Evolutionary conservation across 2,888 invertebrate genomes (phyloP), one percentile per base, ranked within the genome.

Genomic region (Andrena praecox): DNA sequence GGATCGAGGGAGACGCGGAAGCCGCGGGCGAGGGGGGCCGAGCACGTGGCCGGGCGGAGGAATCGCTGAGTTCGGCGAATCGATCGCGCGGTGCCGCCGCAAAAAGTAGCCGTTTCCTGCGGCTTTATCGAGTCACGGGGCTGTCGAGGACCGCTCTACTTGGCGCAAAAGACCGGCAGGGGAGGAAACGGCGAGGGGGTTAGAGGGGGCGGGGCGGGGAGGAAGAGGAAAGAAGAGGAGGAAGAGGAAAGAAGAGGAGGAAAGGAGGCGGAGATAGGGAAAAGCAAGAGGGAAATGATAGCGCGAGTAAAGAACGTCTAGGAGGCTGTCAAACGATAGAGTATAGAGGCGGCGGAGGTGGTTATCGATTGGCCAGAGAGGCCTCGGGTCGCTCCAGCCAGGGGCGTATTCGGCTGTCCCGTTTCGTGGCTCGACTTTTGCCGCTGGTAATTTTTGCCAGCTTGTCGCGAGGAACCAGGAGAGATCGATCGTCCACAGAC

Each of bases 331-430:
- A 88, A 88, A 88, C 78, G 79, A 67, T 81, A n/a, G 56, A 42
- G 42, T 42, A 42, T 42, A 74, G 73, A 74, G 71, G 69, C 69
- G 68, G 33, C 77, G 73, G 73, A 72, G 62, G 50, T 79, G 72
- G 85, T 63, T 88, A 88, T 88, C 88, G 88, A 88, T 88, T 88
- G 88, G 85, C 77, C 66, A 24, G 60, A 73, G 73, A 80, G 69
- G 70, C 85, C 83, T 85, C 83, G 80, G 66, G 71, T 86, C 80
- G 85, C 73, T 80, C 73, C 84, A 85, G 85, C 73, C 81, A 86
- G 86, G 86, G 84, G 83, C 86, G 87, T 86, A 87, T 86, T 87
- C 80, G 84, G 75, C 71, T 80, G 87, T 87, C 80, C 87, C 80
- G 87, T 82, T 84, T 85, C 82, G 83, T 80, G 16, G 76, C 83